Evolutionary conservation across 2,797 vertebrate species (phyloP).

Genomic region (Coregonus ussuriensis): DNA sequence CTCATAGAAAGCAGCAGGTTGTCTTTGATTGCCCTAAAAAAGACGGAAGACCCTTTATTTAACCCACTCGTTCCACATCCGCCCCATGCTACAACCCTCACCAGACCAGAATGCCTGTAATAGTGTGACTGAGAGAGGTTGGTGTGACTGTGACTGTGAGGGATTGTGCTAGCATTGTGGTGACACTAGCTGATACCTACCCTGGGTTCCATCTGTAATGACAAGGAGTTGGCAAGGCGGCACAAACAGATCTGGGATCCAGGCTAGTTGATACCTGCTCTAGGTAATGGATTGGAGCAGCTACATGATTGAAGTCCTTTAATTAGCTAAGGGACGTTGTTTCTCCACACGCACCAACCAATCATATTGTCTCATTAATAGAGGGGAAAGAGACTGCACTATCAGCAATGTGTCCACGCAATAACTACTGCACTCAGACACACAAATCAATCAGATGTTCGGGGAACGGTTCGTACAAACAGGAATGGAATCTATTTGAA

Average conservation of each 20-base stretch:
- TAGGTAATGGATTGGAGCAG: conserved; percentile 75
- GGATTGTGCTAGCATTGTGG: conserved; percentile 14
- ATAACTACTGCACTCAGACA: conserved; percentile 53
- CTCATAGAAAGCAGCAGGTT: no score
- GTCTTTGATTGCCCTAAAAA: no score
- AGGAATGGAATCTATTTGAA: conserved; percentile 61
- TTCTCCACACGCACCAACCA: conserved; percentile 42
- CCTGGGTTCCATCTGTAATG: no score
- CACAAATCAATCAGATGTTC: conserved; percentile 71
- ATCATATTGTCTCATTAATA: conserved; percentile 55
- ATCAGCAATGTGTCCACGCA: conserved; percentile 67
- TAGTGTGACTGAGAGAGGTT: not conserved
- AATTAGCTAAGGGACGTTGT: conserved; percentile 74
- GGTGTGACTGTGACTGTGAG: not conserved
- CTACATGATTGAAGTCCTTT: conserved; percentile 71
- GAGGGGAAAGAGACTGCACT: conserved; percentile 47
- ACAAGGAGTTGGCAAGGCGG: no score
- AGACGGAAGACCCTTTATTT: no score
- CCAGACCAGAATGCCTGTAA: not conserved
- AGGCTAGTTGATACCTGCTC: conserved; percentile 43
- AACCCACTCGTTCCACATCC: no score
- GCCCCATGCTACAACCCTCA: no score
- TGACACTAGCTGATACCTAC: conserved; percentile 38
- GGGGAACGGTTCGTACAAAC: conserved; percentile 65
- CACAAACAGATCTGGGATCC: no score